phyloP scores from a whole-genome alignment of 2,888 invertebrate species.

The Osmoderma eremita region DNA sequence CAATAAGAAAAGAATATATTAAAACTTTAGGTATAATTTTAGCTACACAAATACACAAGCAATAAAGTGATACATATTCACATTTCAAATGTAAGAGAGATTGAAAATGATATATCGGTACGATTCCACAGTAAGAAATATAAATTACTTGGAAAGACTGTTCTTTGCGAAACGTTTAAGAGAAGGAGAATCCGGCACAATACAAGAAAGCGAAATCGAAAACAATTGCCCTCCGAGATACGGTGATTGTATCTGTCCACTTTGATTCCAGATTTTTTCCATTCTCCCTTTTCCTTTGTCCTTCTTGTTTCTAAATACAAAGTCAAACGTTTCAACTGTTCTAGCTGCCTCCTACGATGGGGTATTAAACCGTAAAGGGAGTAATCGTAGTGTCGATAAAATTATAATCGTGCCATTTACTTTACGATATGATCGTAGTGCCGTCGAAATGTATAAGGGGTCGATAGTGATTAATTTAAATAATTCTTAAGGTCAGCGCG shows the following conservation, averaged over 20 bases:
- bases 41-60: too few relatives aligned
- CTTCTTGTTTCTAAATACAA: constrained; percentile 7
- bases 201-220: constrained; percentile 19
- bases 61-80: too few relatives aligned
- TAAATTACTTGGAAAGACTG: constrained; percentile 22
- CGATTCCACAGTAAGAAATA: constrained; percentile 4
- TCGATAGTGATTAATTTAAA: not conserved
- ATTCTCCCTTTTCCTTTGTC: constrained; percentile 3
- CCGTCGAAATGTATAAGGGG: too few relatives aligned
- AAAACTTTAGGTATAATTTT: too few relatives aligned
- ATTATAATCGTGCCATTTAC: not conserved
- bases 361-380: not conserved
- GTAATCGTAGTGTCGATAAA: not conserved
- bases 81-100: too few relatives aligned
- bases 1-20: too few relatives aligned
- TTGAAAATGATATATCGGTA: constrained; percentile 3
- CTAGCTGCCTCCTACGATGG: constrained; percentile 10
- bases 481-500: not conserved
- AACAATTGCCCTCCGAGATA: constrained; percentile 27
- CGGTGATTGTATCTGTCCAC: constrained; percentile 31
- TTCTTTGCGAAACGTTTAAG: constrained; percentile 9
- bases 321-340: constrained; percentile 5
- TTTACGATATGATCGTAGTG: not conserved
- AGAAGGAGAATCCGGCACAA: constrained; percentile 21
- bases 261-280: constrained; percentile 25